These are phyloP conservation scores for Dendrolimus houi DNA, from an alignment of 2,888 invertebrate genomes.

Conservation along the genomic window DNA sequence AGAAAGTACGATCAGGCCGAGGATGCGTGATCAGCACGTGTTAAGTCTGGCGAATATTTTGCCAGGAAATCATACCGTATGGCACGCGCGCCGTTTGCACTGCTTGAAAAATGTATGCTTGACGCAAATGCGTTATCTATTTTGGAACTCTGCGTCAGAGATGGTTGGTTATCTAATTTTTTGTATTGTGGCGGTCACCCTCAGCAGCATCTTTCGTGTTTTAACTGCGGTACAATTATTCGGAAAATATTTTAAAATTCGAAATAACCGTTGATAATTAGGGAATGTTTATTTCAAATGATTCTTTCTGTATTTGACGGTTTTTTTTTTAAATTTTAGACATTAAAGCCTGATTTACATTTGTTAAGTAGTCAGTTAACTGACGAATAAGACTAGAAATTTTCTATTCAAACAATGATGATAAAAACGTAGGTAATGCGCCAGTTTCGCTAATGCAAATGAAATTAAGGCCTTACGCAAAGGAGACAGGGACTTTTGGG, in stretches of 20 bases:
- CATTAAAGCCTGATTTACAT: no score
- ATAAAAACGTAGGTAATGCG: no score
- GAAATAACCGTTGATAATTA: neutral
- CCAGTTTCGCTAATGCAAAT: no score
- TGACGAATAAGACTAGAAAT: no score
- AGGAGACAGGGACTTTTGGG: no score
- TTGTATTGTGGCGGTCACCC: constrained; percentile 64
- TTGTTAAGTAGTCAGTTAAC: no score
- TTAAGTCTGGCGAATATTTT: constrained; percentile 50
- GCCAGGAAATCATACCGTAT: constrained; percentile 62
- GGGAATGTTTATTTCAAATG: neutral
- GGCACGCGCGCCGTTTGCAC: constrained; percentile 60
- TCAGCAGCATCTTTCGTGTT: constrained; percentile 28
- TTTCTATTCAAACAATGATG: no score
- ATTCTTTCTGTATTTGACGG: neutral
- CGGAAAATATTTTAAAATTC: constrained; percentile 1
- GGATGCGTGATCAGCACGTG: constrained; percentile 44
- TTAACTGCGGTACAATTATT: constrained; percentile 19
- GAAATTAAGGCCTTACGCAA: no score
- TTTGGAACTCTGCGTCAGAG: constrained; percentile 71
- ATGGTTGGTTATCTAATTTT: constrained; percentile 46
- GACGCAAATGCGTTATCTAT: constrained; percentile 76
- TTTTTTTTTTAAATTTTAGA: no score
- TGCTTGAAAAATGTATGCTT: constrained; percentile 69
- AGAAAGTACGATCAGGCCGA: constrained; percentile 39